Base-by-base conservation (phyloP, 2,113 vertebrate genomes). In the Desmodus rotundus region DNA sequence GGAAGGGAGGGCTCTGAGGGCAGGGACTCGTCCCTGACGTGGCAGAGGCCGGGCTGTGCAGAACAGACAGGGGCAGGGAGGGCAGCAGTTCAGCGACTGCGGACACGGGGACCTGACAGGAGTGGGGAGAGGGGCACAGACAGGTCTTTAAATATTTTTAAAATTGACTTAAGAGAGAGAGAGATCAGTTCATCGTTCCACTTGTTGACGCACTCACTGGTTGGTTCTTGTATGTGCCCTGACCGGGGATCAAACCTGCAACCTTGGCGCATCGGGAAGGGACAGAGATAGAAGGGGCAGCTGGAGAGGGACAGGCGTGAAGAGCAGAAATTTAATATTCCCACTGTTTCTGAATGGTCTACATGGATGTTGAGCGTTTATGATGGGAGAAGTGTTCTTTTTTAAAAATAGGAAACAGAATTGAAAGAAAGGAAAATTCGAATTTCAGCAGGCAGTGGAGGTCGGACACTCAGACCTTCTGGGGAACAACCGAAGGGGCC, bases 331-430 rank as follows among this genome's bases (percentile, higher is more conserved):
- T 3, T 5, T 13, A 24, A 9, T 31, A 22, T 26, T 16, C 12
- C 78, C 36, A 15, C 20, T 0, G 0, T 16, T 6, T 9, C 10
- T 5, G 52, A 26, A n/a, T 0, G 11, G 38, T 8, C 67, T 24
- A 5, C 6, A 0, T 3, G 24, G 22, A 7, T 10, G 1, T 0
- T 1, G 52, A 70, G 28, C 50, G 6, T 10, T 87, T 41, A 12
- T 0, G 41, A 31, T 1, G 19, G 70, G 26, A 63, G 36, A 19
- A 26, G 19, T 7, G 6, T 16, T 31, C 7, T 45, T 41, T 70
- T 24, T n/a, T 58, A 22, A n/a, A n/a, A 43, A 92, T 3, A 2
- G 24, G n/a, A 83, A 76, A 43, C n/a, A 54, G 22, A 50, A 81
- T 0, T 65, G 24, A 56, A 83, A 88, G 31, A 87, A 50, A 73